Conservation (phyloP, 2,113 vertebrate genomes). For the Equus quagga region DNA sequence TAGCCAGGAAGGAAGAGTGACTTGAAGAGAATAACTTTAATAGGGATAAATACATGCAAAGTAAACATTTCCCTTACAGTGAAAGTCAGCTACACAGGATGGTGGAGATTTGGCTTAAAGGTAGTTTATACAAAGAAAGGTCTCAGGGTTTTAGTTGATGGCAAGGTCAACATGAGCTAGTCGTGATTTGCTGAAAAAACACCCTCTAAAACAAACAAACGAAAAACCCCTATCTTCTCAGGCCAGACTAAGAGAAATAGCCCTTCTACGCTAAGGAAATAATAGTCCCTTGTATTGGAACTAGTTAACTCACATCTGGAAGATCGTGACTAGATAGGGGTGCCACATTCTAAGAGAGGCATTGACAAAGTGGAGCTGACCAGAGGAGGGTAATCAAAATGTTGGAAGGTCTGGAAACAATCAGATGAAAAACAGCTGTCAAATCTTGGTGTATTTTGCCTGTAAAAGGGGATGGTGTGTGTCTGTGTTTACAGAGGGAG, state of each 20-base stretch:
- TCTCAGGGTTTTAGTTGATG: not conserved
- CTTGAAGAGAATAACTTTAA: constrained; percentile 17
- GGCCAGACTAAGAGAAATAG: not conserved
- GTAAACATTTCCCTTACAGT: constrained; percentile 1
- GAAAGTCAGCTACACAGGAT: not conserved
- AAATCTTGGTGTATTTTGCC: constrained; percentile 36
- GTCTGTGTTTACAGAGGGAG: constrained; percentile 19
- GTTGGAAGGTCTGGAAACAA: constrained; percentile 15
- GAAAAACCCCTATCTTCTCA: not conserved
- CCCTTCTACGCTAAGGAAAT: not conserved
- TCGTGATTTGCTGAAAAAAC: not conserved
- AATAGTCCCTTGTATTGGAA: not conserved
- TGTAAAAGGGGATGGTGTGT: not conserved
- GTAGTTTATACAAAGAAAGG: not conserved
- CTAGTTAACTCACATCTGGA: not conserved
- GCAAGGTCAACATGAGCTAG: not conserved
- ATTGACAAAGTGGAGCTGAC: not conserved
- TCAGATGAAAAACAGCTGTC: constrained; percentile 13
- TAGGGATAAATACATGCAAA: not conserved
- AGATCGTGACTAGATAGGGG: not conserved
- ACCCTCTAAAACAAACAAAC: not conserved
- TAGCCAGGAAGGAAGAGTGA: not conserved
- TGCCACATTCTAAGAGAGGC: not conserved
- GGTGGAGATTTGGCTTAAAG: not conserved
- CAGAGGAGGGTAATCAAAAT: not conserved